Base-by-base conservation (phyloP, 2,113 vertebrate genomes). In the Chrysochloris asiatica region DNA sequence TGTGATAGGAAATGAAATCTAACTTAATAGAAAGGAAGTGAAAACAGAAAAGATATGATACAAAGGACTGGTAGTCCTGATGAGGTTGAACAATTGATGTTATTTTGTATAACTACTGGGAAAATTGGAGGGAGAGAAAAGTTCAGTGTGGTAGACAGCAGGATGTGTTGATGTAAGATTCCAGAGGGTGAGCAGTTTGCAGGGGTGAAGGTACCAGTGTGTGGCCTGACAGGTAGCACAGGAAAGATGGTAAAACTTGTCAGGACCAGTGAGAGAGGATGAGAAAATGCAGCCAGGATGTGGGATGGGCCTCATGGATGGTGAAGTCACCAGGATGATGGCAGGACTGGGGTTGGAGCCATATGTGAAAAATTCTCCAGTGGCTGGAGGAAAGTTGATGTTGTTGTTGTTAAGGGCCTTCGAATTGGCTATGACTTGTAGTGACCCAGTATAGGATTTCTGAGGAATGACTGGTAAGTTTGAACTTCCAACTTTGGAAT, bases 121-220 rank as follows among this genome's bases (percentile, higher is more conserved):
- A 89, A 52, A 76, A 54, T 13, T 12, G n/a, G 38, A 90, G 63
- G 54, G 28, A 73, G 59, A 89, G 30, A 50, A 78, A n/a, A 47
- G 4, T 45, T 65, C 61, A 43, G 0, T n/a, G 73, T 5, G 4
- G 48, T 45, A 24, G 88, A 80, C 13, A 26, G 1, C 30, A 36
- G 10, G 33, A 8, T 11, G 4, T 36, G 6, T 56, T 67, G 59
- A 54, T 22, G 33, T 90, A 41, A 84, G 65, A 30, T 43, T 28
- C 1, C 48, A 52, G 47, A 73, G 6, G 48, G 24, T 48, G 63
- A 67, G 22, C 14, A 19, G 79, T 52, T 83, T 36, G 56, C 19
- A 0, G 14, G 69, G 54, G 13, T 43, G 36, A 8, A 77, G 41
- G 28, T 12, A 50, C n/a, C 43, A 16, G 6, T 52, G 67, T 41